Percentiles rank a stretch among this genome's conserved stretches.
These are phyloP conservation scores for Formica exsecta DNA, from an alignment of 1,140 invertebrate genomes.

Conservation along the genomic window DNA sequence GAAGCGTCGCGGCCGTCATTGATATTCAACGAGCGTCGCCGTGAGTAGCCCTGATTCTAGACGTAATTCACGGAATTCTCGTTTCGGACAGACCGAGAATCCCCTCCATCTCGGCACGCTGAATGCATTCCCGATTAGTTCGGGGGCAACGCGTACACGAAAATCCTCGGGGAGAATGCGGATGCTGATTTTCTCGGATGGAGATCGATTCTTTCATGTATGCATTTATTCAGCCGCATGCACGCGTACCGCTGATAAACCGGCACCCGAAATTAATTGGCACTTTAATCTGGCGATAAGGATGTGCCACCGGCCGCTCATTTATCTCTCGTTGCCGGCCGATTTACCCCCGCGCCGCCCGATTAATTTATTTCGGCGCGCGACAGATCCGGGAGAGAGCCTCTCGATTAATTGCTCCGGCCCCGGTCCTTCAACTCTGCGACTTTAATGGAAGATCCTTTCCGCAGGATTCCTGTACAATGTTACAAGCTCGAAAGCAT, in stretches of 20 bases:
- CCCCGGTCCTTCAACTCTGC: slow-evolving; percentile 15
- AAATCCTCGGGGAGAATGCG: slow-evolving; percentile 64
- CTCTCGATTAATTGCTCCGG: slow-evolving; percentile 56
- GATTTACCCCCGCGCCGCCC: slow-evolving; percentile 44
- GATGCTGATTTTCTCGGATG: slow-evolving; percentile 63
- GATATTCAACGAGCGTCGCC: slow-evolving; percentile 59
- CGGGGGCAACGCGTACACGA: slow-evolving; percentile 29
- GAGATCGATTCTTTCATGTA: slow-evolving; percentile 50
- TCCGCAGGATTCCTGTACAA: slow-evolving; percentile 13
- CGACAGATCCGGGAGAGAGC: slow-evolving; percentile 38
- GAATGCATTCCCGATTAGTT: slow-evolving; percentile 66
- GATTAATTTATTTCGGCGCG: slow-evolving; percentile 59
- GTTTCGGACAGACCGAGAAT: slow-evolving; percentile 68
- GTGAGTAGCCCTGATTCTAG: slow-evolving; percentile 76
- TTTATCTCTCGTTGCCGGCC: slow-evolving; percentile 55
- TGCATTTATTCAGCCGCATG: slow-evolving; percentile 53
- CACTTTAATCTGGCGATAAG: slow-evolving; percentile 60
- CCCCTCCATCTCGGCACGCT: slow-evolving; percentile 54
- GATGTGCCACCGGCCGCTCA: slow-evolving; percentile 57
- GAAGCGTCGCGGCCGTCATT: slow-evolving; percentile 57
- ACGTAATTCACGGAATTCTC: slow-evolving; percentile 75
- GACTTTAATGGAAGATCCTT: slow-evolving; percentile 54
- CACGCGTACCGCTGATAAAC: slow-evolving; percentile 48
- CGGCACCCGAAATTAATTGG: slow-evolving; percentile 51
- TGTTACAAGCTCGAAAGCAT: slow-evolving; percentile 24